Evolutionary conservation across 2,797 vertebrate genomes (phyloP).

Genomic region (Notolabrus celidotus): DNA sequence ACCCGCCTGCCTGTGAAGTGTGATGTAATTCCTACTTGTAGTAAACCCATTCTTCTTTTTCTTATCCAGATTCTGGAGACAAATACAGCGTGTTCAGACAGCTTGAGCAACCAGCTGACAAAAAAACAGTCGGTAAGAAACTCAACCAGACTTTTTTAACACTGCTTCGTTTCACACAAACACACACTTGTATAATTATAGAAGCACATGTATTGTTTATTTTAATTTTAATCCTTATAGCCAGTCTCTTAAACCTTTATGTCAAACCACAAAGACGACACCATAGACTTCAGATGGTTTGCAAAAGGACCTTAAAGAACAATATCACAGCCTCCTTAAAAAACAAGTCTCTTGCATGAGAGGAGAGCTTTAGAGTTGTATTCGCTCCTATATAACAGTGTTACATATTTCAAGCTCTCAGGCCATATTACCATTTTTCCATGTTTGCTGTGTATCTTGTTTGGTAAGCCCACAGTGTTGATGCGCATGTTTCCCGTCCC

Average conservation of each 20-base stretch:
- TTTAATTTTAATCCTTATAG: no score
- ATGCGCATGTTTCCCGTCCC: slow-evolving; percentile 84
- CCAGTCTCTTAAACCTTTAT: neutral
- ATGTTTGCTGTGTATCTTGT: slow-evolving; percentile 50
- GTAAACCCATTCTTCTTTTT: slow-evolving; percentile 24
- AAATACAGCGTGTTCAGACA: slow-evolving; percentile 98
- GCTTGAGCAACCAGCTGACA: slow-evolving; percentile 90
- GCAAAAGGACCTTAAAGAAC: slow-evolving; percentile 13
- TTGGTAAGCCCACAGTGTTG: slow-evolving; percentile 58
- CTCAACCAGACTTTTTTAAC: neutral
- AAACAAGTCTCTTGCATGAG: slow-evolving; percentile 2
- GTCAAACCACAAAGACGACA: slow-evolving; percentile 4
- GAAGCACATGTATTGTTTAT: neutral
- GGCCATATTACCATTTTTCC: slow-evolving; percentile 21
- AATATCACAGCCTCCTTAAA: slow-evolving; percentile 5
- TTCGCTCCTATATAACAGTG: slow-evolving; percentile 23
- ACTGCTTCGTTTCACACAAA: neutral
- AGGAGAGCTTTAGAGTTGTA: slow-evolving; percentile 3
- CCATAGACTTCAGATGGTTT: slow-evolving; percentile 41
- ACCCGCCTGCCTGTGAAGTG: neutral
- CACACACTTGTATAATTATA: neutral
- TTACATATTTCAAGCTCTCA: slow-evolving; percentile 26
- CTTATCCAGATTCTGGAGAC: slow-evolving; percentile 89
- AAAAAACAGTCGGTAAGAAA: slow-evolving; percentile 91
- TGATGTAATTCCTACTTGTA: slow-evolving; percentile 2